These are phyloP conservation scores for Ennomos erosarius DNA, from an alignment of 2,888 invertebrate genomes.

Conservation along the genomic window DNA sequence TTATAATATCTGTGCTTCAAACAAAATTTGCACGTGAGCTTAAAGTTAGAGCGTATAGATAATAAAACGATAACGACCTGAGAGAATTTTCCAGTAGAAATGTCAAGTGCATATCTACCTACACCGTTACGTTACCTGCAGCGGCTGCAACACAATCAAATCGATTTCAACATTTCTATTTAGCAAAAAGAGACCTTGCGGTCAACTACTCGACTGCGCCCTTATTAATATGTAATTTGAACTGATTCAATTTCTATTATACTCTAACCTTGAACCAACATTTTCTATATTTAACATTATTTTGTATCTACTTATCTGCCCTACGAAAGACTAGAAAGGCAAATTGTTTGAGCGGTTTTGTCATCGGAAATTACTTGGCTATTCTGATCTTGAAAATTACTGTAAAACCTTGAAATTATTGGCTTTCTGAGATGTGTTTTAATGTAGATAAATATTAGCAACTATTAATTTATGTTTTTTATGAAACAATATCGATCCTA, in stretches of 20 bases:
- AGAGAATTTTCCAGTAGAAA: slow-evolving; percentile 22
- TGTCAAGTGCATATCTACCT: slow-evolving; percentile 44
- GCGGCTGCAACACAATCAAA: slow-evolving; percentile 41
- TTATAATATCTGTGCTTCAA: too few relatives aligned
- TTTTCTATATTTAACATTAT: slow-evolving; percentile 36
- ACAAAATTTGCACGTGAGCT: too few relatives aligned
- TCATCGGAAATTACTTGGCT: slow-evolving; percentile 14
- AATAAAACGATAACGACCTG: neutral
- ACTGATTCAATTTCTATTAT: slow-evolving; percentile 68
- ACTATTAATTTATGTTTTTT: too few relatives aligned
- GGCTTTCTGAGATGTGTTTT: slow-evolving; percentile 12
- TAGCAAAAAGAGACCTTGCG: slow-evolving; percentile 76
- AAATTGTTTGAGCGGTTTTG: slow-evolving; percentile 16
- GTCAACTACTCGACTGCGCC: slow-evolving; percentile 61
- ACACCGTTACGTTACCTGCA: slow-evolving; percentile 46
- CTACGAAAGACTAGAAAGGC: slow-evolving; percentile 32
- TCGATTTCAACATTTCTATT: slow-evolving; percentile 58
- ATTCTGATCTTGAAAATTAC: slow-evolving; percentile 24
- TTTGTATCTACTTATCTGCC: slow-evolving; percentile 24
- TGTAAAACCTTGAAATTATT: slow-evolving; percentile 15
- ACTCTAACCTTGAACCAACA: slow-evolving; percentile 57
- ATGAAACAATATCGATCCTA: too few relatives aligned
- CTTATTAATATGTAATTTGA: slow-evolving; percentile 68
- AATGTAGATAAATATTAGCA: too few relatives aligned
- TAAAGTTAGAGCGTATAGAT: too few relatives aligned